Conservation (phyloP, 2,797 vertebrate genomes). For the Psittacula echo region DNA sequence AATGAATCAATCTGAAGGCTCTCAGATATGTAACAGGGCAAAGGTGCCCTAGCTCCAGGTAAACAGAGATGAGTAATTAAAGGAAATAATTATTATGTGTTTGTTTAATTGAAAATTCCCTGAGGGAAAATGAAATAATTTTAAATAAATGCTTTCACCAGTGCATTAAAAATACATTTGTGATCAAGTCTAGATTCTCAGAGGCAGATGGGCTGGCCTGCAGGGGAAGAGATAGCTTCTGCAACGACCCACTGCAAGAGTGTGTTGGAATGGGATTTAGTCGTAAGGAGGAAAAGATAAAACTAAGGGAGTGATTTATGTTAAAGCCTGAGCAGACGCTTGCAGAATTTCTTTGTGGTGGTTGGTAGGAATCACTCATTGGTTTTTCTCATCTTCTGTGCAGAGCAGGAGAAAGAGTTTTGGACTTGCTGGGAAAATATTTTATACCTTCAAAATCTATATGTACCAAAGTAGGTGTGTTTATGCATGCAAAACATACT, state of each 20-base stretch:
- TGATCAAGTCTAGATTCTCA: constrained; percentile 44
- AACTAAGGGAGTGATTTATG: background rate
- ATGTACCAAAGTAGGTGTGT: accelerated
- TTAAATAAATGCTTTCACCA: constrained; percentile 45
- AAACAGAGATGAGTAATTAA: constrained; percentile 66
- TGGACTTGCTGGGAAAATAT: background rate
- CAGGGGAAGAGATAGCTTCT: constrained; percentile 24
- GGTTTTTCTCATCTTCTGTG: background rate
- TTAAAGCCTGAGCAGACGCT: background rate
- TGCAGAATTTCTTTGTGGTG: background rate
- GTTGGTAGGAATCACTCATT: background rate
- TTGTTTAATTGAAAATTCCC: constrained; percentile 67
- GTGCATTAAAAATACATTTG: constrained; percentile 56
- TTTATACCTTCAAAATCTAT: background rate
- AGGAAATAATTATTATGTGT: constrained; percentile 69
- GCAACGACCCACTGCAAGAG: background rate
- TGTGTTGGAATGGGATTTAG: background rate
- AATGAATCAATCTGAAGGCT: constrained; percentile 57
- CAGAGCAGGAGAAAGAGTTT: background rate
- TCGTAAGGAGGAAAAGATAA: background rate
- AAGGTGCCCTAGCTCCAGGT: constrained; percentile 62
- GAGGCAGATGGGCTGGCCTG: constrained; percentile 54
- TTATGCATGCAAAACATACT: background rate
- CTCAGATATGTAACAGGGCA: constrained; percentile 46
- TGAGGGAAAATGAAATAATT: background rate